Conservation (phyloP, 2,797 vertebrate species). For the Peromyscus eremicus region DNA sequence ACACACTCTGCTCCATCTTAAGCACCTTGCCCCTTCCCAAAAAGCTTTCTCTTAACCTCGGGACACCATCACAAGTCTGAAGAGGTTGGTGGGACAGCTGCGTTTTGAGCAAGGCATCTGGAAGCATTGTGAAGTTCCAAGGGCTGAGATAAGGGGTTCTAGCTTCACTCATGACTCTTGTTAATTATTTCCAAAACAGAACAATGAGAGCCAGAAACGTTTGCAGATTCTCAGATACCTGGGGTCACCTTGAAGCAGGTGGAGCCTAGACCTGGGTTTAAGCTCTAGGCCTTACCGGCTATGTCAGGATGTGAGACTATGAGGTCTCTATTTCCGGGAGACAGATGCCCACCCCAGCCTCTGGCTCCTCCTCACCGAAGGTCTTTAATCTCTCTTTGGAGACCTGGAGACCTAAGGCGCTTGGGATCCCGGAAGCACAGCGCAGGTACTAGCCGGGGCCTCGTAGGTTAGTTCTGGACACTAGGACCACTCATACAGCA, state of each 20-base stretch:
- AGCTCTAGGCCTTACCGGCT: background rate
- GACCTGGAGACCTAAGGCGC: no score
- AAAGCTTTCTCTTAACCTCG: background rate
- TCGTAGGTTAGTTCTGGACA: background rate
- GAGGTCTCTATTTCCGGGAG: background rate
- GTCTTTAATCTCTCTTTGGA: background rate
- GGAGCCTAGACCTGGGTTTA: background rate
- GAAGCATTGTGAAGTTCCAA: background rate
- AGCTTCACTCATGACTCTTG: background rate
- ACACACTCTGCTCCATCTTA: background rate
- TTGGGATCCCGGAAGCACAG: background rate
- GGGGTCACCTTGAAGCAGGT: background rate
- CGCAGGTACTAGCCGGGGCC: background rate
- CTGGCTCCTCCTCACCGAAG: background rate
- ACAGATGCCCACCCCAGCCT: background rate
- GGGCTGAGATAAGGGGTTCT: background rate
- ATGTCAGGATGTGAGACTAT: background rate
- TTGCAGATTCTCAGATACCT: background rate
- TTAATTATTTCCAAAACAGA: background rate
- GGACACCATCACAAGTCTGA: background rate
- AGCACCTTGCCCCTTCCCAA: background rate
- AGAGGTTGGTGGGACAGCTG: background rate
- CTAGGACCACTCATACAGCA: background rate
- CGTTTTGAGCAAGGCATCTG: background rate
- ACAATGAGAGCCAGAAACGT: no score